phyloP scores from a whole-genome alignment of 2,113 vertebrate species.

The Lophochroa leadbeateri region DNA sequence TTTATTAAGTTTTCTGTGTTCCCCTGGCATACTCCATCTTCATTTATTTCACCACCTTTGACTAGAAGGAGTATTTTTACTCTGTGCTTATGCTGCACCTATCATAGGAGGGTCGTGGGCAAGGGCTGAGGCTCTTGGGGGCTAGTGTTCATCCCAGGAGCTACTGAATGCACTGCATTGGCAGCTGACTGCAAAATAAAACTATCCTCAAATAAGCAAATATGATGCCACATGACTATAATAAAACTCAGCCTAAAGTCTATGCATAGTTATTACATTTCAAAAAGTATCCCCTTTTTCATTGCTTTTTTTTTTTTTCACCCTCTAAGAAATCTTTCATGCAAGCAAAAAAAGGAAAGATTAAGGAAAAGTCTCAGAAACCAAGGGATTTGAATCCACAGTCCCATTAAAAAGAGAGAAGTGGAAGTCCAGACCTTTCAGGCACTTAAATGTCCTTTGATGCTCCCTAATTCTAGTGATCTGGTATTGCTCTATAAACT shows the following conservation, averaged over 20 bases:
- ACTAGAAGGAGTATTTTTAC: neutral
- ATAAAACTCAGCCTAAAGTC: neutral
- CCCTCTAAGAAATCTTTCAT: neutral
- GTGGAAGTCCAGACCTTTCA: neutral
- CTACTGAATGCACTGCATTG: neutral
- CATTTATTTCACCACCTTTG: neutral
- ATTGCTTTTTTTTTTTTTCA: no score
- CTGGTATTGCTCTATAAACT: neutral
- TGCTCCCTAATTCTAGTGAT: neutral
- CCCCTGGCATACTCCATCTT: neutral
- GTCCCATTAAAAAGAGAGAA: neutral
- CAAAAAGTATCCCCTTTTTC: neutral
- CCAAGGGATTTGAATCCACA: neutral
- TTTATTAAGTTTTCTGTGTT: rapidly evolving
- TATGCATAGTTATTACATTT: neutral
- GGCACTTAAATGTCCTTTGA: neutral
- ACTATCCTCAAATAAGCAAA: neutral
- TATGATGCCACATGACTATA: rapidly evolving
- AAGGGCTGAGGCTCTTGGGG: neutral
- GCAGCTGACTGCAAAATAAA: neutral
- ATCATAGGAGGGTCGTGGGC: neutral
- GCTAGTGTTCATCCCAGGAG: neutral
- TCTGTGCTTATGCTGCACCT: neutral
- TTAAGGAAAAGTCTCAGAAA: neutral
- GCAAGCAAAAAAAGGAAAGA: neutral